Conservation (phyloP, 2,797 vertebrate species). For the Pantherophis vulpinus region DNA sequence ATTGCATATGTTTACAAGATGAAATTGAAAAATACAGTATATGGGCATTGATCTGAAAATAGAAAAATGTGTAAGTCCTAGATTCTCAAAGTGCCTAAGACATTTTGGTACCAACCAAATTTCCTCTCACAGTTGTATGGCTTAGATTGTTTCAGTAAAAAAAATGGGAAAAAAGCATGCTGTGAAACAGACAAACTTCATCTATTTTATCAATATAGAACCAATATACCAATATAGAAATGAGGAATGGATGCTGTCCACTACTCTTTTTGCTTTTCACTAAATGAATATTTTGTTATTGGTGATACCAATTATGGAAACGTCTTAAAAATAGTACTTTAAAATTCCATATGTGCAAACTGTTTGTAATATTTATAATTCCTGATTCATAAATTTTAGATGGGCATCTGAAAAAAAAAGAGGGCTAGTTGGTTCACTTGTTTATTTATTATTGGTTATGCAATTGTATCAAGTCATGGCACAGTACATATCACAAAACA, state of each 20-base stretch:
- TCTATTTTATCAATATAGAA: not conserved
- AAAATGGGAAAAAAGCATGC: not conserved
- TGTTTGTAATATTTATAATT: not conserved
- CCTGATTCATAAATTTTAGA: not conserved
- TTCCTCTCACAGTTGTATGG: not conserved
- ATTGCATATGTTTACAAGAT: not conserved
- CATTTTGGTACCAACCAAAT: not conserved
- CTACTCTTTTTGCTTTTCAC: not conserved
- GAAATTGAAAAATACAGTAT: not conserved
- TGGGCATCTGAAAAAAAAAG: not conserved
- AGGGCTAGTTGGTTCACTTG: not conserved
- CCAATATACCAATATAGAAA: not conserved
- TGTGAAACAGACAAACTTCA: not conserved
- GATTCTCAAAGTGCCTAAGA: not conserved
- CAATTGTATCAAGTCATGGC: not conserved
- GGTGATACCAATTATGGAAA: not conserved
- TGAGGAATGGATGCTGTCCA: not conserved
- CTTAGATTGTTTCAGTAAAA: not conserved
- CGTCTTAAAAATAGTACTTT: not conserved
- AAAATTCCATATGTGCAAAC: not conserved
- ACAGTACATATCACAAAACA: not conserved
- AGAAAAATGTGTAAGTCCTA: not conserved
- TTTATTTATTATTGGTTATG: not conserved
- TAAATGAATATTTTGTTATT: not conserved
- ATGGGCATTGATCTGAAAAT: not conserved